Conservation (phyloP, 2,888 invertebrate species). For the Steinernema scapterisci region DNA sequence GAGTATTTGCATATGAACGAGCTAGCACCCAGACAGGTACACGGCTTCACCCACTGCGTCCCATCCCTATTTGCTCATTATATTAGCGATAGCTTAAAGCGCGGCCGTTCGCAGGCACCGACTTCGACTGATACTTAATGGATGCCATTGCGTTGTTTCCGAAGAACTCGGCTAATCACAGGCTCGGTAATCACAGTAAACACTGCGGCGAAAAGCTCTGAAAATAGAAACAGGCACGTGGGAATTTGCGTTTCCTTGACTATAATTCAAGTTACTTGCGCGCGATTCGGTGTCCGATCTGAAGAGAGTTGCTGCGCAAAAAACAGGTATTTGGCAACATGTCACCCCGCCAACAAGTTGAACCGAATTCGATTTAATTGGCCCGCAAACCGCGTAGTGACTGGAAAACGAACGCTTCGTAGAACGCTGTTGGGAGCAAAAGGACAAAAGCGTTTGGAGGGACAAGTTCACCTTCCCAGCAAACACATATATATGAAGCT, state of each 20-base stretch:
- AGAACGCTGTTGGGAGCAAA: background rate
- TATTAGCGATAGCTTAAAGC: background rate
- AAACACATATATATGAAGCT: slow-evolving; percentile 17
- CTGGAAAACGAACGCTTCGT: background rate
- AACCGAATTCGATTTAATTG: slow-evolving; percentile 23
- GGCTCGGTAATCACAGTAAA: too few species aligned
- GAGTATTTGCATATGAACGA: background rate
- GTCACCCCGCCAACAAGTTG: background rate
- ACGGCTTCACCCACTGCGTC: background rate
- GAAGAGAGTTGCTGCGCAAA: background rate
- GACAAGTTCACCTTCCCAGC: background rate
- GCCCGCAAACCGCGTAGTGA: background rate
- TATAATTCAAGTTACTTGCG: background rate
- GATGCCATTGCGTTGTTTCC: too few species aligned
- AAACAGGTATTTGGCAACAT: slow-evolving; percentile 31
- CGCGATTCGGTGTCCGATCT: background rate
- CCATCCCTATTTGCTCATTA: background rate
- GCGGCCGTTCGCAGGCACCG: too few species aligned
- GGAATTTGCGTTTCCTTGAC: too few species aligned
- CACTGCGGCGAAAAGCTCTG: too few species aligned
- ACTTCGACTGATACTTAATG: too few species aligned
- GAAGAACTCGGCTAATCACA: too few species aligned
- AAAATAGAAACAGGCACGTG: too few species aligned
- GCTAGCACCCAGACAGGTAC: background rate
- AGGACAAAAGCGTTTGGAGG: background rate